Base-by-base conservation (phyloP, 2,113 vertebrate genomes). In the Coptodon bakossiorum region DNA sequence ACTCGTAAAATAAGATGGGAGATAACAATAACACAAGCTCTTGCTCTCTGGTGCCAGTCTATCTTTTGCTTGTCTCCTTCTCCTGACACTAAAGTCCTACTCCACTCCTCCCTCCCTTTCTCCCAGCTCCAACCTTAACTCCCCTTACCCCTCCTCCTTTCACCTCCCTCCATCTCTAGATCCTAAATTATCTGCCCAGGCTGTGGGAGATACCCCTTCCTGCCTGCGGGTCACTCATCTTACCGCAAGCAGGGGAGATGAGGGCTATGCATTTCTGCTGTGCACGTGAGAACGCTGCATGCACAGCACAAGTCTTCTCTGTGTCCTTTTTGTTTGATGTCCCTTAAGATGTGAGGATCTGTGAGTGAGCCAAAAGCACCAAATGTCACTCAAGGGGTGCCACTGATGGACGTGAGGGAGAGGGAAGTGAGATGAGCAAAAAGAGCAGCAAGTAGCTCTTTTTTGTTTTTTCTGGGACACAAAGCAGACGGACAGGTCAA, bases 21-120 rank as follows among this genome's bases (percentile, higher is more conserved):
- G 91, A 92, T 88, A 94, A 92, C 91, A 94, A 92, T 89, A 92
- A 93, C 93, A 91, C 29, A 4, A 57, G 78, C 86, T 91, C 89
- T 92, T 8, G 82, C 80, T 88, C 81, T 86, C 86, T 87, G 91
- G 94, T 94, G 93, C 95, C 94, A 94, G 90, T 95, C 91, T 91
- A 93, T 92, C 94, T 93, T 85, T 52, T 87, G 85, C 90, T 90
- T 88, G 91, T 93, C 93, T 93, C 87, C 88, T 76, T 88, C 81
- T 85, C 86, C 80, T 90, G 92, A 94, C 92, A 92, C 88, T 93
- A 93, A 93, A 92, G 78, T 88, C 85, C 86, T 81, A n/a, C 36
- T 89, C 84, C 73, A 59, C 36, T 80, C 29, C 85, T 61, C 85
- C 84, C 83, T 81, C 66, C 61, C 40, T 31, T 38, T 22, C 59